phyloP scores from a whole-genome alignment of 2,888 invertebrate species.

The Spisula solida region DNA sequence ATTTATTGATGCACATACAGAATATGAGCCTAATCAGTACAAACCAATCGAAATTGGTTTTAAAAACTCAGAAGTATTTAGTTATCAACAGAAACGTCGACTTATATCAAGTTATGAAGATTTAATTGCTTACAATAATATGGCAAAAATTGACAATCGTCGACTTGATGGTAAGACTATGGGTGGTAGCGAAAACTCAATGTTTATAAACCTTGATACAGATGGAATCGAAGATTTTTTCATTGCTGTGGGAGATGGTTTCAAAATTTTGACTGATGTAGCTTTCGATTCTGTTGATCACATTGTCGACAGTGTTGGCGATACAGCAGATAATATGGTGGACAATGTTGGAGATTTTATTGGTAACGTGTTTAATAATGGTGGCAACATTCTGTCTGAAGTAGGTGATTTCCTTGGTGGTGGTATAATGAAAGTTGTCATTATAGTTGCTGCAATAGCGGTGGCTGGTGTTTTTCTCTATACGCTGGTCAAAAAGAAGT shows the following conservation, averaged over 20 bases:
- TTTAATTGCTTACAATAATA: slow-evolving; percentile 19
- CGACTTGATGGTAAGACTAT: neutral
- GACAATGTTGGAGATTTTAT: slow-evolving; percentile 17
- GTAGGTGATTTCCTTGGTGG: slow-evolving; percentile 37
- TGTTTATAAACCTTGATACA: too few species aligned
- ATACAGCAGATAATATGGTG: neutral
- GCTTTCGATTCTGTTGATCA: neutral
- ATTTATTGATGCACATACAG: slow-evolving; percentile 32
- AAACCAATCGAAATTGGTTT: slow-evolving; percentile 26
- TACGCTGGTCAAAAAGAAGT: slow-evolving; percentile 21
- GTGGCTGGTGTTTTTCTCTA: slow-evolving; percentile 7
- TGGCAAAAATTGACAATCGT: slow-evolving; percentile 13
- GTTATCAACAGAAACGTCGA: slow-evolving; percentile 2
- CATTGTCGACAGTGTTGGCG: slow-evolving; percentile 17
- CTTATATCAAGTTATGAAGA: slow-evolving; percentile 42
- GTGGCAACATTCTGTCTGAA: neutral
- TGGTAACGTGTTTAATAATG: neutral
- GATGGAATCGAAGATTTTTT: neutral
- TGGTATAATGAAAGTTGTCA: slow-evolving; percentile 24
- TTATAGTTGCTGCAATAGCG: slow-evolving; percentile 30
- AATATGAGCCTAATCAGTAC: slow-evolving; percentile 15
- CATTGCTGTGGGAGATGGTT: neutral
- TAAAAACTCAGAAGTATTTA: slow-evolving; percentile 26
- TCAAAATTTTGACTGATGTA: slow-evolving; percentile 25
- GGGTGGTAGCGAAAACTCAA: neutral